Base-by-base conservation (phyloP, 2,888 invertebrate species). In the Volucella inanis region DNA sequence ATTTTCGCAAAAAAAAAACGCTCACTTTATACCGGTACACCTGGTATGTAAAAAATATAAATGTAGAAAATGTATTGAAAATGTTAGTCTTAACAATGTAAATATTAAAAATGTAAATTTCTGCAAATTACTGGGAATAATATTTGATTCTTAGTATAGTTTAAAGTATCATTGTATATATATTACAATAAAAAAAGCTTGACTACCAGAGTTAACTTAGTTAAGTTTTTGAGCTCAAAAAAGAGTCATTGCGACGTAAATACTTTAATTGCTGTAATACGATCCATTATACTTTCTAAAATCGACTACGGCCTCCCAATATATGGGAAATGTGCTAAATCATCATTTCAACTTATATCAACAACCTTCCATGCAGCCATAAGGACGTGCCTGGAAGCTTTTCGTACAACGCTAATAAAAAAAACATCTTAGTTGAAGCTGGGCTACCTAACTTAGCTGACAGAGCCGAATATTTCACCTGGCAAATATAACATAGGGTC, bases 201-300 rank as follows among this genome's bases (percentile, higher is more conserved):
- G 31, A 70, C 45, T 61, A 50, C 68, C 47, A 70, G 68, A 59
- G 52, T 61, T 18, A 70, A 78, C 54, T 50, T 62, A 45, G 70
- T 78, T 55, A 55, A 78, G 41, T 71, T 38, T 43, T 52, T 77
- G 12, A 12, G 50, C 43, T 77, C 50, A 12, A 77, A 68, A 61
- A 52, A n/a, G n/a, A 45, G 47, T n/a, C 43, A 14, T 22, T 50
- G 45, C 15, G 49, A 39, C 47, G 45, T 64, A 11, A 54, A 50
- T 49, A 65, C 52, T 38, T 38, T 68, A 12, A 68, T 68, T 14
- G 39, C 45, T 41, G 11, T 57, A 14, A 67, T 64, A 4, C 61
- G n/a, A n/a, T n/a, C n/a, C n/a, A n/a, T n/a, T n/a, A n/a, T n/a
- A n/a, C n/a, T n/a, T n/a, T n/a, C n/a, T 52, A 57, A 59, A 55